phyloP scores from a whole-genome alignment of 2,888 invertebrate genomes.

The Atrina japonica region DNA sequence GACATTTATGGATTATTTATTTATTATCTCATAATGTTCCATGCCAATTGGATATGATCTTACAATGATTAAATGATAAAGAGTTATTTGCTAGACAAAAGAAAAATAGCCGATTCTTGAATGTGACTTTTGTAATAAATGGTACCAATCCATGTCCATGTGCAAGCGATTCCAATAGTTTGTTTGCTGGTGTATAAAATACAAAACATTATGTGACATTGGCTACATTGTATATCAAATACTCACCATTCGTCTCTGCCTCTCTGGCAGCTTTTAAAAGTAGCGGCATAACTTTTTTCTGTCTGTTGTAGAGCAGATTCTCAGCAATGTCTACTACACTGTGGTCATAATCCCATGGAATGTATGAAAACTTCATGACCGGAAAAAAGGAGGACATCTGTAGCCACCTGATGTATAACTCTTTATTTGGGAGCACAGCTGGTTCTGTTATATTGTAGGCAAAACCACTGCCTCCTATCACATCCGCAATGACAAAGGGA shows the following conservation, averaged over 20 bases:
- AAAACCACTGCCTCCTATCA: slow-evolving; percentile 90
- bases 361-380: slow-evolving; percentile 93
- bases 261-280: slow-evolving; percentile 65
- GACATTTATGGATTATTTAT: no score
- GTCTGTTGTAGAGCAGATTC: slow-evolving; percentile 58
- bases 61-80: no score
- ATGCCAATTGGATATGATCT: no score
- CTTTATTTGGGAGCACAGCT: slow-evolving; percentile 69
- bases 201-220: no score
- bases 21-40: no score
- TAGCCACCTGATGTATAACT: slow-evolving; percentile 90
- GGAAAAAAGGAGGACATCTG: slow-evolving; percentile 94
- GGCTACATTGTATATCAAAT: not conserved
- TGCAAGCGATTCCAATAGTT: no score
- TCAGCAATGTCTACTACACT: slow-evolving; percentile 73
- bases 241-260: slow-evolving; percentile 56
- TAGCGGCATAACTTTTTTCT: slow-evolving; percentile 52
- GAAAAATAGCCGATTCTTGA: no score
- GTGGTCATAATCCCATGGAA: slow-evolving; percentile 93
- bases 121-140: no score
- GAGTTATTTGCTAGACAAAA: no score
- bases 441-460: slow-evolving; percentile 20
- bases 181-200: no score
- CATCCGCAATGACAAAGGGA: slow-evolving; percentile 94
- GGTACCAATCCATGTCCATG: no score